Evolutionary conservation across 2,113 vertebrate species (phyloP).

Genomic region (Charadrius vociferus): DNA sequence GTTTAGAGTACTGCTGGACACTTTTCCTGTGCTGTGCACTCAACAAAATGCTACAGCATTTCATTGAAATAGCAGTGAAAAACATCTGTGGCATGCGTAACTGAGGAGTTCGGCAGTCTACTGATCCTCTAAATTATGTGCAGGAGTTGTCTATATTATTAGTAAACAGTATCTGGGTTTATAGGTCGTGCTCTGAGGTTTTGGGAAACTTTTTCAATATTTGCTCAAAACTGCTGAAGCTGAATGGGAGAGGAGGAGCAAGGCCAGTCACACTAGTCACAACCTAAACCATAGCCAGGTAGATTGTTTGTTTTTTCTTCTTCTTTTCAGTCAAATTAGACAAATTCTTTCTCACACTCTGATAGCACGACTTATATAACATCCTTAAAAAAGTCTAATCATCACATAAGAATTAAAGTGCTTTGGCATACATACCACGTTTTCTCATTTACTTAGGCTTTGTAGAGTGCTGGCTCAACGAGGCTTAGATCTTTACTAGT

Average conservation of each 20-base stretch:
- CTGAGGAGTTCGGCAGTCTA: neutral
- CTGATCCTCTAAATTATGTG: neutral
- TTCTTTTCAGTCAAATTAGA: neutral
- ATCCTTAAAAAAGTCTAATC: neutral
- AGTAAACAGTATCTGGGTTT: neutral
- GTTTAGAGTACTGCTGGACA: neutral
- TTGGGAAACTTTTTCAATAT: neutral
- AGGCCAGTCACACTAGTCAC: neutral
- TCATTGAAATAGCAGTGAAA: neutral
- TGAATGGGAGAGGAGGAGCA: neutral
- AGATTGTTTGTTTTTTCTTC: neutral
- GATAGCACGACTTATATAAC: neutral
- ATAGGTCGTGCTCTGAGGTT: neutral
- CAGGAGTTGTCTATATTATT: neutral
- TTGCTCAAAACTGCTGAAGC: neutral
- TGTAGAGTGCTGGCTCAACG: neutral
- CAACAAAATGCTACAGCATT: neutral
- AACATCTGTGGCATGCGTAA: neutral
- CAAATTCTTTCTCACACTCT: neutral
- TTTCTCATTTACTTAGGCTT: neutral
- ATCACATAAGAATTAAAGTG: neutral
- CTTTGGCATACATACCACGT: neutral
- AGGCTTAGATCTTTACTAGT: neutral
- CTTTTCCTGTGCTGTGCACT: neutral
- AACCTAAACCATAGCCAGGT: neutral